Percentiles rank a stretch among this genome's conserved stretches.
These are phyloP conservation scores for Micrasema minimum DNA, from an alignment of 1,140 invertebrate species.

Conservation along the genomic window DNA sequence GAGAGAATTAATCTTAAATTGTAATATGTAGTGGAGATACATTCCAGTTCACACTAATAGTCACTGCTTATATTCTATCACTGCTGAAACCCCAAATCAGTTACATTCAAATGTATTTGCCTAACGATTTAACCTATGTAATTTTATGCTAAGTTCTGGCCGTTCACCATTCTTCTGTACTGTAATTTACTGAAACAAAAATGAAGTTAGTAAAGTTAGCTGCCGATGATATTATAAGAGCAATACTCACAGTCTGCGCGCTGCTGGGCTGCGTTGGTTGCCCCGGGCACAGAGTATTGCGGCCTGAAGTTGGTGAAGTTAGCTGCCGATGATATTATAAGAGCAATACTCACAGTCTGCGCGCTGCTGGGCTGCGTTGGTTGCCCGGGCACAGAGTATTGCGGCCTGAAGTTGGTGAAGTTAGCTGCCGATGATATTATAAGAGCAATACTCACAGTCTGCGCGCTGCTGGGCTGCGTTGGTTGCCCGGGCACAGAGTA, in stretches of 20 bases:
- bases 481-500: slow-evolving; percentile 89
- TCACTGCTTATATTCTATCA: slow-evolving; percentile 53
- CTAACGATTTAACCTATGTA: slow-evolving; percentile 44
- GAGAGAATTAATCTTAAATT: slow-evolving; percentile 51
- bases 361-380: slow-evolving; percentile 63
- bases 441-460: slow-evolving; percentile 61
- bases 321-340: too few relatives aligned
- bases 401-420: slow-evolving; percentile 88
- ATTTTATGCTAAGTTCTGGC: slow-evolving; percentile 51
- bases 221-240: too few relatives aligned
- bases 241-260: slow-evolving; percentile 61
- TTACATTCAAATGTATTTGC: slow-evolving; percentile 43
- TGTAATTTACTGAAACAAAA: slow-evolving; percentile 44
- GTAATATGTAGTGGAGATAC: slow-evolving; percentile 47
- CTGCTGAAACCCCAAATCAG: slow-evolving; percentile 50
- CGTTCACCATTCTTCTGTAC: slow-evolving; percentile 33
- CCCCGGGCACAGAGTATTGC: slow-evolving; percentile 89
- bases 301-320: slow-evolving; percentile 90
- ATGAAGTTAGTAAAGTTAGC: too few relatives aligned
- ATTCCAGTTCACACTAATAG: slow-evolving; percentile 54
- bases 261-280: slow-evolving; percentile 68
- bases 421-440: slow-evolving; percentile 84
- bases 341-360: slow-evolving; percentile 61
- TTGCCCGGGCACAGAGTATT: slow-evolving; percentile 90
- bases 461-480: slow-evolving; percentile 56